These are phyloP conservation scores for Acanthoscelides obtectus DNA, from an alignment of 2,888 invertebrate species.

Conservation along the genomic window DNA sequence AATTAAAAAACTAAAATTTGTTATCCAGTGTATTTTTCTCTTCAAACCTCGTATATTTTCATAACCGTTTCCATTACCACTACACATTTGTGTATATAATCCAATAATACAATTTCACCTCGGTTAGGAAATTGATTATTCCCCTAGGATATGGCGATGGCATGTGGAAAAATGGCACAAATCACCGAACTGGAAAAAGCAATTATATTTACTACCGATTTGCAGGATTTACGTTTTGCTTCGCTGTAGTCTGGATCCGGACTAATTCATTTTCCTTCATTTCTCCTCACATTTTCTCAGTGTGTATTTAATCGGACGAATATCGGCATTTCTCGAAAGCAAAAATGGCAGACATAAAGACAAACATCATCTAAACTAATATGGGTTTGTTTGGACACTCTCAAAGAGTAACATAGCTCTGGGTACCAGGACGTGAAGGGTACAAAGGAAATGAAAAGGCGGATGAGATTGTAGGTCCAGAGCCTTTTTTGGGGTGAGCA, in stretches of 20 bases:
- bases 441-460: too few relatives aligned
- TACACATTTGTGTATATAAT: neutral
- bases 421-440: too few relatives aligned
- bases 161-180: neutral
- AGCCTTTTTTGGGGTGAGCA: too few relatives aligned
- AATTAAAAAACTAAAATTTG: too few relatives aligned
- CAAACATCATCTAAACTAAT: too few relatives aligned
- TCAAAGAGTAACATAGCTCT: too few relatives aligned
- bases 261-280: neutral
- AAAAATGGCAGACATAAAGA: too few relatives aligned
- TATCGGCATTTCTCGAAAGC: too few relatives aligned
- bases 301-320: too few relatives aligned
- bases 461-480: too few relatives aligned
- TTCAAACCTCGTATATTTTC: neutral
- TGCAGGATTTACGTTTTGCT: neutral
- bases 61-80: neutral
- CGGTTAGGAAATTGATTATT: neutral
- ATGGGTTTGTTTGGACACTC: too few relatives aligned
- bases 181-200: neutral
- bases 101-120: neutral
- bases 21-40: too few relatives aligned
- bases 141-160: neutral
- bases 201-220: neutral
- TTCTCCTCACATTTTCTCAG: neutral
- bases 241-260: neutral